Base-by-base conservation (phyloP, 1,140 invertebrate genomes). In the Aphelenchoides fujianensis region DNA sequence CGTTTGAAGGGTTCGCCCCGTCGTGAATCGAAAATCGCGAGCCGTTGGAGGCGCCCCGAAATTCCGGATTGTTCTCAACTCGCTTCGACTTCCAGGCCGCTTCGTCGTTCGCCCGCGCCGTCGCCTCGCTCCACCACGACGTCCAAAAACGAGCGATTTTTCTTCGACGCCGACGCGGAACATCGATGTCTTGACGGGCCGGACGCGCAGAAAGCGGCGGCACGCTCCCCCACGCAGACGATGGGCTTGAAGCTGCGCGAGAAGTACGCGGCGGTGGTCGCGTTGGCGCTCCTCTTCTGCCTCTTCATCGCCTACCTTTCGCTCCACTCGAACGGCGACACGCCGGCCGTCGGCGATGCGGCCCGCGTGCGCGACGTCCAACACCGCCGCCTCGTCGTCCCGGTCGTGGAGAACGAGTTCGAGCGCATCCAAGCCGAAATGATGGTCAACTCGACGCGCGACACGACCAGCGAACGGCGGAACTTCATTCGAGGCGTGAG, bases 401-500 rank as follows among this genome's bases (percentile, higher is more conserved):
- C 41, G 41, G 41, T 23, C 41, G 41, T 48, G 5, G 63, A 35
- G 27, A 35, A 63, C 63, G 63, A 66, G 32, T 66, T 66, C 16
- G 63, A 66, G 27, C 5, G 63, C 16, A 66, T 55, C 62, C 34
- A 55, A 16, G 27, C 5, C 57, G 63, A 66, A 66, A 55, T 63
- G 63, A 55, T 63, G 55, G 34, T 59, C 19, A 59, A 59, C 34
- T 5, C 55, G 55, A 7, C 55, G 5, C 5, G 55, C 5, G 55
- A 59, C 34, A 5, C 57, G 5, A 66, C 62, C 63, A 63, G 57
- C 30, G 32, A 63, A 48, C 5, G 19, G 5, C 5, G 63, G 63
- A 48, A 5, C 30, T 48, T 66, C 63, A 63, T 68, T 48, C n/a
- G 34, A 69, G 57, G 16, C 3, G 69, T 70, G 23, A 0, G 67